phyloP scores from a whole-genome alignment of 2,113 vertebrate genomes.

The Ptychochromis oligacanthus region DNA sequence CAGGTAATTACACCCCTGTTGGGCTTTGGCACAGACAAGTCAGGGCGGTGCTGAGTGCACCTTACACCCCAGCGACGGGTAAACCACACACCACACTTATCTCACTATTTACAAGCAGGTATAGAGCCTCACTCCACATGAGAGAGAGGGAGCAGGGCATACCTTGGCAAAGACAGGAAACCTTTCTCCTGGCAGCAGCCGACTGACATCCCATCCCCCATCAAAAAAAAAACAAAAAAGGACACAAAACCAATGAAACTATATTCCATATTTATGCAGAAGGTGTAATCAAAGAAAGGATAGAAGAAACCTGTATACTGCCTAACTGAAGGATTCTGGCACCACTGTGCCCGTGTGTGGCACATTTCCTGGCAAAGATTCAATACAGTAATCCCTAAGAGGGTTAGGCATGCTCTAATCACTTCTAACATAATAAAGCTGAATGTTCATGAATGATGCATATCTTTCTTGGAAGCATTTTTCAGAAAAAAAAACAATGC shows the following conservation, averaged over 20 bases:
- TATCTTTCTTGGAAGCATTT: slow-evolving; percentile 33
- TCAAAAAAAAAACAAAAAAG: slow-evolving; percentile 42
- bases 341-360: slow-evolving; percentile 48
- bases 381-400: slow-evolving; percentile 70
- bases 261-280: slow-evolving; percentile 52
- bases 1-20: slow-evolving; percentile 79
- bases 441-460: slow-evolving; percentile 59
- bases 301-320: slow-evolving; percentile 24
- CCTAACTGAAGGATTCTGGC: slow-evolving; percentile 51
- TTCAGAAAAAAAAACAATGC: slow-evolving; percentile 24
- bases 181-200: slow-evolving; percentile 54
- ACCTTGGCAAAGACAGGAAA: slow-evolving; percentile 65
- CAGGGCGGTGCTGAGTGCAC: slow-evolving; percentile 69
- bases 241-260: slow-evolving; percentile 50
- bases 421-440: slow-evolving; percentile 62
- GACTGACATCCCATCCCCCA: slow-evolving; percentile 45
- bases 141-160: slow-evolving; percentile 64
- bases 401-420: slow-evolving; percentile 70
- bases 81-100: slow-evolving; percentile 77
- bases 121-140: slow-evolving; percentile 60
- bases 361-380: slow-evolving; percentile 61
- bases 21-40: slow-evolving; percentile 76
- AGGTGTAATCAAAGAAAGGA: slow-evolving; percentile 37
- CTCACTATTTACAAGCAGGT: slow-evolving; percentile 70
- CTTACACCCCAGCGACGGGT: slow-evolving; percentile 68